Evolutionary conservation across 2,797 vertebrate species (phyloP), one percentile per base, ranked within the genome.

Genomic region (Percopsis omiscomaycus): DNA sequence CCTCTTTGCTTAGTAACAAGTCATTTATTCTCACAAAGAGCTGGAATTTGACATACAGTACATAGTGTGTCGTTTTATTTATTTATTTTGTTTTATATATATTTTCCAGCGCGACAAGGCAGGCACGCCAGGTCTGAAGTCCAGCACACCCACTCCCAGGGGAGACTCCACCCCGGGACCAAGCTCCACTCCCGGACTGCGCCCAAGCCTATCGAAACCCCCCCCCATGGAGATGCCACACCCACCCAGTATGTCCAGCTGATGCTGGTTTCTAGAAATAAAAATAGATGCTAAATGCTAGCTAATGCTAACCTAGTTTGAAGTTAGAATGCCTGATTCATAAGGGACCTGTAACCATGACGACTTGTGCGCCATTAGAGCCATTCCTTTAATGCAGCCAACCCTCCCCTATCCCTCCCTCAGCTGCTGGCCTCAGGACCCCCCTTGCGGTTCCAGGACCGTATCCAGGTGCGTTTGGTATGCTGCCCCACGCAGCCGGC

Each of bases 111-210:
- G 96, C 88, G 96, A 98, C 85, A 98, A 98, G 89, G 94, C 95
- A 71, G 94, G 95, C 67, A 97, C 95, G 66, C 96, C 96, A 64
- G 94, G 95, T 78, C 88, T 96, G 59, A 98, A 98, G 92, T 95
- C 94, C 83, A 89, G 96, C 89, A 98, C 96, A 3, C 96, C 96
- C 3, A 97, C 96, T 37, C 98, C 96, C 60, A 93, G 98, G 92
- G 94, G 93, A 5, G 96, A 98, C 79, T 92, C 95, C 84, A 94
- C 95, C 22, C 95, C 95, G 8, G 96, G 95, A 90, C 95, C 83
- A 79, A 98, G 91, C 92, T 95, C 89, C 88, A 96, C 86, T 80
- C 94, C 90, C 91, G 96, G 64, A 90, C 95, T 96, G 69, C 92
- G 96, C 71, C 94, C 94, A 57, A 92, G 92, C 74, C 92, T 97